These are phyloP conservation scores for Halyomorpha halys DNA, from an alignment of 1,140 invertebrate species.

Conservation along the genomic window DNA sequence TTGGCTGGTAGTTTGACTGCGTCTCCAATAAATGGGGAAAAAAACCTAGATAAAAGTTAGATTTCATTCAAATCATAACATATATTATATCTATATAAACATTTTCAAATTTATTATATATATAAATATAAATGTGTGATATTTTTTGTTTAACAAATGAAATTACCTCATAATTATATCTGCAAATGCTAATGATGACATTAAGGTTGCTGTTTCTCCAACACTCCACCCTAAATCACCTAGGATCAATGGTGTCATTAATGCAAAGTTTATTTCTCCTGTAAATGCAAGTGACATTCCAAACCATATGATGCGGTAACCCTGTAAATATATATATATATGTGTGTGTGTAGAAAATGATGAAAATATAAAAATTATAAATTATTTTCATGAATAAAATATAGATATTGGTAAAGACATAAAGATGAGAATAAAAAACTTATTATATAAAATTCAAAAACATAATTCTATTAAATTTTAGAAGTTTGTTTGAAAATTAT, in stretches of 20 bases:
- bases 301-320: slow-evolving; percentile 25
- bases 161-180: slow-evolving; percentile 28
- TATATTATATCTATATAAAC: background rate
- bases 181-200: slow-evolving; percentile 28
- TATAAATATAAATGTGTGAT: no score
- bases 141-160: background rate
- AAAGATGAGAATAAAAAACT: no score
- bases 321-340: background rate
- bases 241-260: slow-evolving; percentile 53
- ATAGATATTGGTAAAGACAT: no score
- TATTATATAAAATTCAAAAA: no score
- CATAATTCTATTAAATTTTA: no score
- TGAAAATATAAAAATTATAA: no score
- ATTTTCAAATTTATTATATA: background rate
- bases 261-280: slow-evolving; percentile 55
- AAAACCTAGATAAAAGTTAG: slow-evolving; percentile 29
- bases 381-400: no score
- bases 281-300: slow-evolving; percentile 50
- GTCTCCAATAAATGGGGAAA: slow-evolving; percentile 50
- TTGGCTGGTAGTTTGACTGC: slow-evolving; percentile 52
- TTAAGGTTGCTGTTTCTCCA: slow-evolving; percentile 33
- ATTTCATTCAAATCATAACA: background rate
- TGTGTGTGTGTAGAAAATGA: no score
- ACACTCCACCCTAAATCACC: slow-evolving; percentile 48
- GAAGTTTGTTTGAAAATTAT: no score